A percentile compares a stretch with the other conserved stretches of the same genome.
These are phyloP conservation scores for Tachina grossa DNA, from an alignment of 2,888 invertebrate genomes.

Conservation along the genomic window DNA sequence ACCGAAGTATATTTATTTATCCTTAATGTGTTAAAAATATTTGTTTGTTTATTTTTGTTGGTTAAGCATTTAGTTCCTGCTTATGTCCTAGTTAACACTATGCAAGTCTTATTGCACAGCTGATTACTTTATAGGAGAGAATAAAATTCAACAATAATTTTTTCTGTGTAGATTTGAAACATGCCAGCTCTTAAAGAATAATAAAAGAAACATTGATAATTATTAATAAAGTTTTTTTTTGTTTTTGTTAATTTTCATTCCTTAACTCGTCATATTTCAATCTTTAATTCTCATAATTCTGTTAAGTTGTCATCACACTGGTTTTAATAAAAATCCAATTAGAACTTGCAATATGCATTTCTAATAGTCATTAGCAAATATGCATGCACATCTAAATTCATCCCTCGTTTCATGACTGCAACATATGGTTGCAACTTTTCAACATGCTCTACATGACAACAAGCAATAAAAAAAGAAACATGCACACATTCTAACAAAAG, in stretches of 20 bases:
- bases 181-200: too few relatives aligned
- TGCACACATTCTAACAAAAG: neutral
- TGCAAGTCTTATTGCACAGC: too few relatives aligned
- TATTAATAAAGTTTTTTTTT: neutral
- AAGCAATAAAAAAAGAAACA: constrained; percentile 31
- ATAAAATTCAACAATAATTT: too few relatives aligned
- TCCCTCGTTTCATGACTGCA: constrained; percentile 50
- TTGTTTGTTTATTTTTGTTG: too few relatives aligned
- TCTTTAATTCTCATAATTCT: neutral
- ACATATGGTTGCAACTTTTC: constrained; percentile 70
- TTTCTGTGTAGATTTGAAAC: too few relatives aligned
- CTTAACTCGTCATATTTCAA: neutral
- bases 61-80: too few relatives aligned
- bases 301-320: constrained; percentile 53
- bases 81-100: too few relatives aligned
- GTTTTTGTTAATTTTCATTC: neutral
- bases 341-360: constrained; percentile 23
- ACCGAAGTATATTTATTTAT: too few relatives aligned
- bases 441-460: constrained; percentile 64
- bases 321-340: constrained; percentile 47
- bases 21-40: too few relatives aligned
- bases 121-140: too few relatives aligned
- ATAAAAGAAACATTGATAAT: too few relatives aligned
- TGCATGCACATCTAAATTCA: constrained; percentile 17
- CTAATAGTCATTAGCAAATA: constrained; percentile 17